Conservation (phyloP, 2,888 invertebrate genomes). For the Drosophila antonietae region DNA sequence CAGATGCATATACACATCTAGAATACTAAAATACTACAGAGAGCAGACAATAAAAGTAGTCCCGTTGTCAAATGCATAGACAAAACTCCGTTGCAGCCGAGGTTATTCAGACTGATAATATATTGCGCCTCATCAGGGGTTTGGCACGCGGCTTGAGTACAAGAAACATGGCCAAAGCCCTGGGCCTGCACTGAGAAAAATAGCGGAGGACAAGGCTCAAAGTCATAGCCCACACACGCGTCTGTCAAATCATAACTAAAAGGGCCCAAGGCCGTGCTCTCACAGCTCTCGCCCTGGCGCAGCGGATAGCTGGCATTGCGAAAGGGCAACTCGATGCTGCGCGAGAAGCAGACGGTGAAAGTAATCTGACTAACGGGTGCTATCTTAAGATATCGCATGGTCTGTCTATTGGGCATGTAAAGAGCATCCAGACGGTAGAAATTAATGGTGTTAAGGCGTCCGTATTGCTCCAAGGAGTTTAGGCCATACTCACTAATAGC, state of each 20-base stretch:
- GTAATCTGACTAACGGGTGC: constrained; percentile 85
- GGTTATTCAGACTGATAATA: constrained; percentile 88
- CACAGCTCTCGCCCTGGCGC: constrained; percentile 86
- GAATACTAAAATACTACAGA: constrained; percentile 10
- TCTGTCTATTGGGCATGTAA: constrained; percentile 87
- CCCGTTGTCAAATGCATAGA: constrained; percentile 4
- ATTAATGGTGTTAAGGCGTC: constrained; percentile 88
- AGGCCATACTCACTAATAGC: constrained; percentile 83
- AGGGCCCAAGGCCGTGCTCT: constrained; percentile 86
- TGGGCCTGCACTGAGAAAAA: constrained; percentile 88
- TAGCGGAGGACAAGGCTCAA: constrained; percentile 88
- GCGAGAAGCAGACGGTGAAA: constrained; percentile 89
- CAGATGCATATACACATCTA: constrained; percentile 2
- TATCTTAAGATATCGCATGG: constrained; percentile 86
- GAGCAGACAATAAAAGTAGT: constrained; percentile 16
- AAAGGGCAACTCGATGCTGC: constrained; percentile 86
- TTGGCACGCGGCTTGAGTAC: constrained; percentile 88
- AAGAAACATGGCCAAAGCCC: constrained; percentile 81
- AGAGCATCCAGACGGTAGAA: constrained; percentile 90
- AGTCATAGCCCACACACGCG: constrained; percentile 86
- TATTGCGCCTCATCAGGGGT: constrained; percentile 89
- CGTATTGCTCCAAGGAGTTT: constrained; percentile 86
- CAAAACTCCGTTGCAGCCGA: constrained; percentile 87
- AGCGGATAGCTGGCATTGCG: constrained; percentile 78
- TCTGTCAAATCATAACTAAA: constrained; percentile 86